Evolutionary conservation across 2,888 invertebrate genomes (phyloP), one percentile per base, ranked within the genome.

Genomic region (Perdita meconis): DNA sequence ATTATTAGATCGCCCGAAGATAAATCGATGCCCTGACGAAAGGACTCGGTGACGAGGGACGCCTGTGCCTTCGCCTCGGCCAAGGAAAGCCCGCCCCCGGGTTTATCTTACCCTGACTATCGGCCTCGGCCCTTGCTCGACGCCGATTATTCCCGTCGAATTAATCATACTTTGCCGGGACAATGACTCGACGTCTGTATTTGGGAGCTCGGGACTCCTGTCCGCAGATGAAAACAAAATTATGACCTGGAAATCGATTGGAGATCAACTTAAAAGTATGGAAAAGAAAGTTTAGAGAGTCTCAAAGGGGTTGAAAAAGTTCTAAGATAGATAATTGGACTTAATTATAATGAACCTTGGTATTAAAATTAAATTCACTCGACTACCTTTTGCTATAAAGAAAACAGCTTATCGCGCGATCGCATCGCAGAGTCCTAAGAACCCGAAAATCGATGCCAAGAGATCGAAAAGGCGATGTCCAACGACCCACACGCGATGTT

Each of bases 1-100:
- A 90, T 90, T 90, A 90, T 87, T 89, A 90, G 90, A 90, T 90
- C 88, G 87, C 80, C 60, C 80, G 77, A 80, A 87, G 90, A 90
- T 90, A 90, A 87, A 86, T 83, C 86, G 87, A 85, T 74, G 74
- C 63, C 53, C 75, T 71, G 73, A 81, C 74, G 78, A 78, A 78
- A 78, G 68, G 73, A 69, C 61, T 59, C 79, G 69, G 83, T 80
- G 86, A 86, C 80, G 84, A 81, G 80, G 73, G 83, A 71, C 77
- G 64, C 67, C 60, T 63, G 75, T 60, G 44, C 70, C 44, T 57
- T 47, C 57, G 60, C 36, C 42, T 66, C 24, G 53, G 24, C 56
- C 55, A 57, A 67, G 70, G 78, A 81, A 78, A 74, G 60, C 67
- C 47, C 74, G 59, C 67, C 71, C 60, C 64, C 67, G 57, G n/a